Evolutionary conservation across 2,888 invertebrate genomes (phyloP).

Genomic region (Brachycybe producta): DNA sequence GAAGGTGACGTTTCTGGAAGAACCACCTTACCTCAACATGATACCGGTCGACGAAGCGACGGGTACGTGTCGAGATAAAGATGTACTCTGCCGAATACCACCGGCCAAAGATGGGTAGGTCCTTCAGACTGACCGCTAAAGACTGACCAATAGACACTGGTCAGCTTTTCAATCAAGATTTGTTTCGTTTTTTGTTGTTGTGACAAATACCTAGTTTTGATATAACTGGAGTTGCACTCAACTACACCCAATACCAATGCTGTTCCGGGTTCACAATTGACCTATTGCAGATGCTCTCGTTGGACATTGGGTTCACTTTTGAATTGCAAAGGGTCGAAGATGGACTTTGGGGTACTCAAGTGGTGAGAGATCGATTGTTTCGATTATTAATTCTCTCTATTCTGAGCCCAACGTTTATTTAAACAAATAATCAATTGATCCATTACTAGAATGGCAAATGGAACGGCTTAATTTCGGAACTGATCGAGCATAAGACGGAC

Average conservation of each 20-base stretch:
- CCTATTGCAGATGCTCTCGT: conserved; percentile 80
- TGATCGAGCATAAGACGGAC: conserved; percentile 87
- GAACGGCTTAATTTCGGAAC: conserved; percentile 86
- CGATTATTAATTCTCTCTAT: not conserved
- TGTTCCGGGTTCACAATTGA: conserved; percentile 98
- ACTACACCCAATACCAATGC: conserved; percentile 69
- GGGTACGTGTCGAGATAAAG: conserved; percentile 24
- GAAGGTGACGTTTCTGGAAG: conserved; percentile 35
- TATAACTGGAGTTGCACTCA: not conserved
- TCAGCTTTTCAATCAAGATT: too few relatives aligned
- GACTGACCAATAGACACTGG: too few relatives aligned
- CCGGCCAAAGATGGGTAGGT: too few relatives aligned
- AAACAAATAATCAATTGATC: conserved; percentile 11
- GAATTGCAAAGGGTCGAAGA: conserved; percentile 86
- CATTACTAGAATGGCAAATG: conserved; percentile 78
- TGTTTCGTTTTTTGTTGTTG: too few relatives aligned
- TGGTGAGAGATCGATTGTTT: conserved; percentile 36
- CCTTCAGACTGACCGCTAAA: too few relatives aligned
- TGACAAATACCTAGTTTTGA: too few relatives aligned
- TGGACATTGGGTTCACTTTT: conserved; percentile 90
- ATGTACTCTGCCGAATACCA: conserved; percentile 44
- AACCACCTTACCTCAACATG: conserved; percentile 38
- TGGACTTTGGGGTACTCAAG: conserved; percentile 63
- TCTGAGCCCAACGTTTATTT: not conserved
- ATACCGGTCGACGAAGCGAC: conserved; percentile 33